phyloP scores from a whole-genome alignment of 2,113 vertebrate species.

The Anas platyrhynchos region DNA sequence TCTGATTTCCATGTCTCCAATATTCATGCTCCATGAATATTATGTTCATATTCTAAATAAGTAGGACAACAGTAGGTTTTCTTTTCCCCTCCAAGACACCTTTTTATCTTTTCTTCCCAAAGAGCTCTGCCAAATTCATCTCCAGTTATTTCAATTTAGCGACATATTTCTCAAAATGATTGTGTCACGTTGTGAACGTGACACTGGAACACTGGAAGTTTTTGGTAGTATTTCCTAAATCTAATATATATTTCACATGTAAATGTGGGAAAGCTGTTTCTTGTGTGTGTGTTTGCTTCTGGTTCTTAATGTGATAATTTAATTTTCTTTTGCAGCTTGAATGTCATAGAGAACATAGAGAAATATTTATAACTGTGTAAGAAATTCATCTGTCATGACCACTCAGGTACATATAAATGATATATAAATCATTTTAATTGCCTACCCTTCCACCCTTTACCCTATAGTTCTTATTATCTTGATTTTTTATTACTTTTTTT shows the following conservation, averaged over 20 bases:
- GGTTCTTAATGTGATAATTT: background rate
- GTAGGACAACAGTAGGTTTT: background rate
- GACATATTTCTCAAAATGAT: background rate
- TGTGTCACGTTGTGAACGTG: background rate
- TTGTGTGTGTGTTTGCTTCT: background rate
- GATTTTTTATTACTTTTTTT: rapidly evolving
- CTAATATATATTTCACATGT: background rate
- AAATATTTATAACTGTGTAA: background rate
- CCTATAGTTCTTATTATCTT: background rate
- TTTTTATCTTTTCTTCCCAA: background rate
- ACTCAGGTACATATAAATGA: background rate
- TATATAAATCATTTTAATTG: background rate
- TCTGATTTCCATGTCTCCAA: background rate
- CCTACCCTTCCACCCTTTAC: background rate
- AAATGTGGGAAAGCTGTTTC: background rate
- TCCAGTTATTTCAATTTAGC: background rate
- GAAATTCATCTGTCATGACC: background rate
- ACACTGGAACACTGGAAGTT: background rate
- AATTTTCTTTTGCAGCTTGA: background rate
- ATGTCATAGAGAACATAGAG: background rate
- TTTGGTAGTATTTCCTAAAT: background rate
- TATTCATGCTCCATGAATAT: background rate
- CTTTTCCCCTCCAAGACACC: background rate
- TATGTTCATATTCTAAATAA: background rate
- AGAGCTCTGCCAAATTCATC: background rate